Evolutionary conservation across 2,888 invertebrate genomes (phyloP).

Genomic region (Lagria hirta): DNA sequence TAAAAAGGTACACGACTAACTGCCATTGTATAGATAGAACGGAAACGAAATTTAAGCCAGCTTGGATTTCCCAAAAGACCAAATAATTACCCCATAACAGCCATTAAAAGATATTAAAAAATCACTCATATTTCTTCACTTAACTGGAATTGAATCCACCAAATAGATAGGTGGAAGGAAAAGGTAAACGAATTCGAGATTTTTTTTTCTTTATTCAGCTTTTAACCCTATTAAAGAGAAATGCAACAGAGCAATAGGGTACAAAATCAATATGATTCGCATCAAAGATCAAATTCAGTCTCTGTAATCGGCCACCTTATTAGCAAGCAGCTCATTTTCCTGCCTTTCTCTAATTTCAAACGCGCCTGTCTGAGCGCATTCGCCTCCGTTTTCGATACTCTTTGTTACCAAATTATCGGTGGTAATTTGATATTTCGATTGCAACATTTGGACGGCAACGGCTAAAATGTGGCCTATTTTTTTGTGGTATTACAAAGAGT

Average conservation of each 20-base stretch:
- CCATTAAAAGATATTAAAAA: too few relatives aligned
- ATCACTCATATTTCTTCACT: too few relatives aligned
- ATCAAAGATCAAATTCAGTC: conserved; percentile 49
- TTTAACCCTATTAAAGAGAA: too few relatives aligned
- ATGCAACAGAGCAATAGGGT: conserved; percentile 38
- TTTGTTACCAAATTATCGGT: conserved; percentile 48
- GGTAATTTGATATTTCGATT: conserved; percentile 37
- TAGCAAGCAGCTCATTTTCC: conserved; percentile 49
- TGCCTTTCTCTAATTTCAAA: conserved; percentile 46
- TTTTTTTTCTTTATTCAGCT: too few relatives aligned
- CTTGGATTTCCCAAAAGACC: conserved; percentile 16
- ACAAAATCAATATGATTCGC: conserved; percentile 48
- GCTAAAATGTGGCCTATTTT: too few relatives aligned
- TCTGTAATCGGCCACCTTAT: conserved; percentile 53
- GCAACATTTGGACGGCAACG: conserved; percentile 41
- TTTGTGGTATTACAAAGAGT: too few relatives aligned
- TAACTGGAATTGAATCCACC: too few relatives aligned
- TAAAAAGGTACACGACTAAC: conserved; percentile 42
- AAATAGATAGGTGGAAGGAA: too few relatives aligned
- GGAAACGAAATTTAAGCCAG: conserved; percentile 17
- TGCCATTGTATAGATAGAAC: conserved; percentile 7
- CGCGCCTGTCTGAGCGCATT: conserved; percentile 41
- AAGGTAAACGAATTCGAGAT: conserved; percentile 13
- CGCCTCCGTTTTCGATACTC: conserved; percentile 41
- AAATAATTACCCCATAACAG: too few relatives aligned